These are phyloP conservation scores for Nowickia ferox DNA, from an alignment of 2,888 invertebrate species.

Conservation along the genomic window DNA sequence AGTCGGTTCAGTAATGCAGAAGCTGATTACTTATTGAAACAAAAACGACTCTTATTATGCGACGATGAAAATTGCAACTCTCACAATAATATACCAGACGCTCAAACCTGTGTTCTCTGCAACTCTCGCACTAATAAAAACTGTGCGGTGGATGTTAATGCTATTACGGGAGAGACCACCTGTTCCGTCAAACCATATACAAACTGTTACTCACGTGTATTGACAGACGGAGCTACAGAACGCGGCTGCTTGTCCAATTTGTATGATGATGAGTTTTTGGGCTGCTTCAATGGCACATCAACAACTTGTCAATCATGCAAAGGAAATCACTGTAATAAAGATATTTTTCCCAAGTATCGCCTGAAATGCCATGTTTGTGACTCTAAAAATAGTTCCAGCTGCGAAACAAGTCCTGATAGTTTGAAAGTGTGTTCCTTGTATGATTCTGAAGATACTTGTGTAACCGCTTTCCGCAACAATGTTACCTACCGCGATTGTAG, in stretches of 20 bases:
- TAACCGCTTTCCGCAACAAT: slow-evolving; percentile 75
- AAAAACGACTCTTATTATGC: slow-evolving; percentile 77
- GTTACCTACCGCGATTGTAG: slow-evolving; percentile 78
- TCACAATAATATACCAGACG: slow-evolving; percentile 71
- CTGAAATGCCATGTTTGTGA: slow-evolving; percentile 78
- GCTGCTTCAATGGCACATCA: slow-evolving; percentile 78
- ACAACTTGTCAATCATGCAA: slow-evolving; percentile 75
- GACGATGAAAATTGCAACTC: slow-evolving; percentile 77
- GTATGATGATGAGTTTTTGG: slow-evolving; percentile 77
- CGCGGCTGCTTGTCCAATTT: slow-evolving; percentile 80
- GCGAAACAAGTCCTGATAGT: slow-evolving; percentile 75
- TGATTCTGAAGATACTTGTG: slow-evolving; percentile 76
- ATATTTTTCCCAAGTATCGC: slow-evolving; percentile 76
- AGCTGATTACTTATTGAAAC: slow-evolving; percentile 74
- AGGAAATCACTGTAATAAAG: slow-evolving; percentile 76
- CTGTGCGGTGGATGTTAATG: slow-evolving; percentile 76
- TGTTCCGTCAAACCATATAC: slow-evolving; percentile 76
- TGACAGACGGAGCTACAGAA: slow-evolving; percentile 79
- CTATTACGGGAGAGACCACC: slow-evolving; percentile 70
- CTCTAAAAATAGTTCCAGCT: slow-evolving; percentile 74
- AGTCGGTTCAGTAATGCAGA: slow-evolving; percentile 77
- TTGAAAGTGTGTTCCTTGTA: slow-evolving; percentile 76
- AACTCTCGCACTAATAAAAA: slow-evolving; percentile 78
- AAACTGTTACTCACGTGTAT: slow-evolving; percentile 78
- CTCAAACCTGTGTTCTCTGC: slow-evolving; percentile 77